A percentile compares a stretch with the other conserved stretches of the same genome.
Evolutionary conservation across 2,888 invertebrate genomes (phyloP).

Genomic region (Aethes cnicana): DNA sequence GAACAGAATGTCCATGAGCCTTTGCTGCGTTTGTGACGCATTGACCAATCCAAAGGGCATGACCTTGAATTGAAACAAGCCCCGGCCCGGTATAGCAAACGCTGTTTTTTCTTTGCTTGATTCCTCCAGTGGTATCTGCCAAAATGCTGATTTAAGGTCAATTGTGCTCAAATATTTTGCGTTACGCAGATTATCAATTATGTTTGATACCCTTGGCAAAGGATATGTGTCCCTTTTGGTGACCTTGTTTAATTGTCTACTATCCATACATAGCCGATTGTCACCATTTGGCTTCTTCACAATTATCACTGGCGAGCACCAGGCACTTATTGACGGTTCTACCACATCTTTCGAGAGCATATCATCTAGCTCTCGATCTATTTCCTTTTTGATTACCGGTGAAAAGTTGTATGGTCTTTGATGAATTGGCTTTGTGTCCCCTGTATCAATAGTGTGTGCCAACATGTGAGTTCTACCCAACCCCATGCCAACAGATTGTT

Average conservation of each 20-base stretch:
- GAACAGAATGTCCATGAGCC: conserved; percentile 28
- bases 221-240: conserved; percentile 29
- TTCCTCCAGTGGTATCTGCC: conserved; percentile 38
- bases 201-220: conserved; percentile 29
- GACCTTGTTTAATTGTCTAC: conserved; percentile 34
- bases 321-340: too few species aligned
- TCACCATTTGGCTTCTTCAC: conserved; percentile 13
- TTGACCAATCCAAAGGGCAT: conserved; percentile 31
- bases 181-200: conserved; percentile 31
- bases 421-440: neutral
- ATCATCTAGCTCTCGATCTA: too few species aligned
- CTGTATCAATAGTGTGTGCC: neutral
- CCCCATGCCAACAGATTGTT: conserved; percentile 10
- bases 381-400: too few species aligned
- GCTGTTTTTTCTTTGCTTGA: conserved; percentile 34
- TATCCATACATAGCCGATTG: too few species aligned
- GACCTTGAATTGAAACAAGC: conserved; percentile 21
- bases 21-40: conserved; percentile 23
- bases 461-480: conserved; percentile 19
- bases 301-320: too few species aligned
- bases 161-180: conserved; percentile 30
- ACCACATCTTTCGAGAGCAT: too few species aligned
- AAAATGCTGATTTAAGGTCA: conserved; percentile 43
- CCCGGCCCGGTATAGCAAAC: conserved; percentile 21
- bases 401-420: neutral